Percentiles rank a stretch among this genome's conserved stretches.
These are phyloP conservation scores for Acanthopagrus latus DNA, from an alignment of 2,797 vertebrate genomes.

Conservation along the genomic window DNA sequence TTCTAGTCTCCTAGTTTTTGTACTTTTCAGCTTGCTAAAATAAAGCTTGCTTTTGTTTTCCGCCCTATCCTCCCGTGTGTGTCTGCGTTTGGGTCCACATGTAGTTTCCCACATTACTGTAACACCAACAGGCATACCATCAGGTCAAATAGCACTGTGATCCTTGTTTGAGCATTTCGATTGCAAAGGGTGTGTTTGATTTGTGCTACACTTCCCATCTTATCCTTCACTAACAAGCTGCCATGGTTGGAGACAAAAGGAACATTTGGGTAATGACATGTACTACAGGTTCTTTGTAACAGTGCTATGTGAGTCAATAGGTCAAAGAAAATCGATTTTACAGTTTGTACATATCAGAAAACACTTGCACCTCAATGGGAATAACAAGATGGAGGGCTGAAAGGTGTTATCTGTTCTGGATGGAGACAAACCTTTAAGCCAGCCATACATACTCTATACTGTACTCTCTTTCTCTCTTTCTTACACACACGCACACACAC, in stretches of 20 bases:
- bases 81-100: too few species aligned
- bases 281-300: not conserved
- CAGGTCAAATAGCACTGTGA: not conserved
- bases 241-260: not conserved
- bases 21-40: too few species aligned
- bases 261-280: not conserved
- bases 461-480: not conserved
- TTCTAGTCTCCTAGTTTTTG: too few species aligned
- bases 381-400: not conserved
- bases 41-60: too few species aligned
- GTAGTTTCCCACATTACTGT: too few species aligned
- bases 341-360: slow-evolving; percentile 7
- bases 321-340: not conserved
- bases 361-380: not conserved
- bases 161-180: not conserved
- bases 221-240: not conserved
- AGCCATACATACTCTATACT: not conserved
- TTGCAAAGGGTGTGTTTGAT: not conserved
- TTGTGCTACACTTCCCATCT: not conserved
- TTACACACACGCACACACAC: not conserved
- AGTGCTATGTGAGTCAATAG: not conserved
- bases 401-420: not conserved
- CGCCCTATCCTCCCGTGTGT: too few species aligned
- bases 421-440: slow-evolving; percentile 6
- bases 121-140: not conserved